Evolutionary conservation across 2,888 invertebrate species (phyloP), one percentile per base, ranked within the genome.

Genomic region (Geotrupes spiniger): DNA sequence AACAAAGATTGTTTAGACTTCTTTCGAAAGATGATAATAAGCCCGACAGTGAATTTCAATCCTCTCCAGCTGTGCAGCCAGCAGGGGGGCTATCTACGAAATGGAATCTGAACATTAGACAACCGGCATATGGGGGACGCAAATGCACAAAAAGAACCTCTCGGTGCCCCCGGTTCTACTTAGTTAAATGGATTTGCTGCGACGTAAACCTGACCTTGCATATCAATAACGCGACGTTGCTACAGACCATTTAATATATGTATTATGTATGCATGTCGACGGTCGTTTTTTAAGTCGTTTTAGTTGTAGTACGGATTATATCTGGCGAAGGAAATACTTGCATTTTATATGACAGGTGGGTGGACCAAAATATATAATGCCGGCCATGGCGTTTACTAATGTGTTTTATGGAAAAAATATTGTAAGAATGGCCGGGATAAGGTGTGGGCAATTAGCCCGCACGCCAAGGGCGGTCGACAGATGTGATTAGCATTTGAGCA

Each of bases 1-100:
- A 65, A 65, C 65, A 66, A 56, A 63, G 63, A 63, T 63, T 63
- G 64, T 64, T 64, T 61, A 59, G 64, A 64, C 62, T 66, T 65
- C 65, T 66, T 65, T 62, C 58, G 50, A 60, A 56, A 58, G 59
- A 66, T 63, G 62, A 58, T 64, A 63, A 63, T 64, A 63, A 65
- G 63, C 58, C 58, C 54, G 51, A 51, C 44, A 46, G 49, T 50
- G 53, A 43, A 49, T 43, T 49, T 49, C 49, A 49, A 49, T 49
- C 46, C 48, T 41, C 54, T 56, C 58, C 57, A 58, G 56, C 59
- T 59, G 59, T 60, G 57, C 56, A 53, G 53, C 51, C 53, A 59
- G 54, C 59, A 52, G 52, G 54, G 52, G 54, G 55, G 54, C 54
- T 54, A 58, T 47, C 47, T 49, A 59, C 59, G 59, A 64, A 64